Evolutionary conservation across 2,888 invertebrate genomes (phyloP).

Genomic region (Trachelus iudaicus): DNA sequence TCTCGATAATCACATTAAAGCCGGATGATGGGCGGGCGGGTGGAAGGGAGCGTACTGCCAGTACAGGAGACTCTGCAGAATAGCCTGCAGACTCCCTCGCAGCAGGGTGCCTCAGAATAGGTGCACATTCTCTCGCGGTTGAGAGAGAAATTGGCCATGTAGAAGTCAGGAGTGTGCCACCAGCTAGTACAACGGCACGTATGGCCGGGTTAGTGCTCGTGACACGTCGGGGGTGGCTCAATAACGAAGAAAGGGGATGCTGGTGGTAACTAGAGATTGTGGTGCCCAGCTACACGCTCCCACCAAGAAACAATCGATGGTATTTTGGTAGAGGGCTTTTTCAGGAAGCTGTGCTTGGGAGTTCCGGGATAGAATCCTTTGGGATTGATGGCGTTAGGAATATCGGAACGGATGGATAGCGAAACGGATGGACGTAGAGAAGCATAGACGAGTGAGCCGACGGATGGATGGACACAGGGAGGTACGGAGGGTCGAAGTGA

Average conservation of each 20-base stretch:
- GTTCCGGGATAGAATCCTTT: no score
- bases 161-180: no score
- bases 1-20: slow-evolving; percentile 55
- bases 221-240: neutral
- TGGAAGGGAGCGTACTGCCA: slow-evolving; percentile 27
- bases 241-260: neutral
- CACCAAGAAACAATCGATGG: no score
- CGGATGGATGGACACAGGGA: slow-evolving; percentile 31
- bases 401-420: slow-evolving; percentile 21
- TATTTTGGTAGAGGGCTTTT: neutral
- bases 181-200: no score
- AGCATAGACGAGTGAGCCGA: slow-evolving; percentile 43
- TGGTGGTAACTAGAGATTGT: neutral
- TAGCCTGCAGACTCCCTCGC: slow-evolving; percentile 18
- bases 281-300: no score
- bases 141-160: no score
- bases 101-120: neutral
- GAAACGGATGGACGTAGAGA: slow-evolving; percentile 23
- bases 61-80: slow-evolving; percentile 16
- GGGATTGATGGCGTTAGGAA: no score
- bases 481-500: slow-evolving; percentile 29
- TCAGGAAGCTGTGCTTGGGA: neutral
- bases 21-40: slow-evolving; percentile 12
- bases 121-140: no score
- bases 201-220: no score